A percentile compares a stretch with the other conserved stretches of the same genome.
These are phyloP conservation scores for Oreohelix idahoensis DNA, from an alignment of 1,140 invertebrate genomes.

Conservation along the genomic window DNA sequence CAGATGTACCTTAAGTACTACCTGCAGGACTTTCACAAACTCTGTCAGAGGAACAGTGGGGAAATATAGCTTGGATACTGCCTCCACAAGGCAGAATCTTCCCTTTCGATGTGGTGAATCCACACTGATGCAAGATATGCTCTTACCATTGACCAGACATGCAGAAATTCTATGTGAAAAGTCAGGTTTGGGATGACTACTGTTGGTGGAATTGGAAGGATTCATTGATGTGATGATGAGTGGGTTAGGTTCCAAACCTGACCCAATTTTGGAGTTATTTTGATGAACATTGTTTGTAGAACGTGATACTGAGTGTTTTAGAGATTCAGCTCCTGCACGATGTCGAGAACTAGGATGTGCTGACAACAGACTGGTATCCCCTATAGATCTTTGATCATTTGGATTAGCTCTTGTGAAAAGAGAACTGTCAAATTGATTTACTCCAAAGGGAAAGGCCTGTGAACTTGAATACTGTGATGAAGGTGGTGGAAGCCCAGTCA, in stretches of 20 bases:
- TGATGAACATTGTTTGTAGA: not conserved
- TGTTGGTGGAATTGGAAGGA: not conserved
- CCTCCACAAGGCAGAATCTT: constrained; percentile 66
- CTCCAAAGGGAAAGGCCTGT: not conserved
- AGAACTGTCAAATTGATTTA: constrained; percentile 27
- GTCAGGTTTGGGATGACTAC: not conserved
- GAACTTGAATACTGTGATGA: not conserved
- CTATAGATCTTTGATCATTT: not conserved
- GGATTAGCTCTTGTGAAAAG: constrained; percentile 2
- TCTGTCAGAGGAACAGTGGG: constrained; percentile 64
- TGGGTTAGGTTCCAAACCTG: not conserved
- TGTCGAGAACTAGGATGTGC: not conserved
- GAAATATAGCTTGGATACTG: constrained; percentile 69
- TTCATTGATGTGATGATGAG: not conserved
- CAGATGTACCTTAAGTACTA: constrained; percentile 62
- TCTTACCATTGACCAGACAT: constrained; percentile 63
- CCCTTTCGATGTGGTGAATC: constrained; percentile 50
- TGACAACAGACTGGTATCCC: not conserved
- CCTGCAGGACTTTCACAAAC: constrained; percentile 65
- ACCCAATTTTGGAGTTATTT: not conserved
- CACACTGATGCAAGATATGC: constrained; percentile 65
- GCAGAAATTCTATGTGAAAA: constrained; percentile 53
- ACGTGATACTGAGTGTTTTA: not conserved
- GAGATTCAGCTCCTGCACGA: constrained; percentile 1
- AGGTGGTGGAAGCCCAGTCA: not conserved